phyloP scores from a whole-genome alignment of 2,797 vertebrate genomes.

The Pseudochirops cupreus region DNA sequence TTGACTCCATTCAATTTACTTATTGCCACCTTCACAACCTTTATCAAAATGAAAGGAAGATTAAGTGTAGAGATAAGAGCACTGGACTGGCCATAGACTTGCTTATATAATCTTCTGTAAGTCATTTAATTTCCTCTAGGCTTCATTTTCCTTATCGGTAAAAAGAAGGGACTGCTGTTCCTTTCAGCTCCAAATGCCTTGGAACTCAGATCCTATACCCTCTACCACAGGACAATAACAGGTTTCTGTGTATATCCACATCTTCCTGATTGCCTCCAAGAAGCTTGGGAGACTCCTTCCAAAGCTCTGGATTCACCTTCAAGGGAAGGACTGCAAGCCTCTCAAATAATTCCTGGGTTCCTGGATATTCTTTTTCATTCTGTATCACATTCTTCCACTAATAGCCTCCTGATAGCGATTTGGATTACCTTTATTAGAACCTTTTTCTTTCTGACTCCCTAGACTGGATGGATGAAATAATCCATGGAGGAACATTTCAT shows the following conservation, averaged over 20 bases:
- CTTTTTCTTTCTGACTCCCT: background rate
- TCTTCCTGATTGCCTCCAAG: background rate
- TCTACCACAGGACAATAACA: background rate
- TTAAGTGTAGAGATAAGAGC: background rate
- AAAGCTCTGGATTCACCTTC: background rate
- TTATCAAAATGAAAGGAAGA: background rate
- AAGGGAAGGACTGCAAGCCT: background rate
- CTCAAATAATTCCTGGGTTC: background rate
- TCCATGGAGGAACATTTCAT: background rate
- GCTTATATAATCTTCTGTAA: background rate
- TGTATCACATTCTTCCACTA: background rate
- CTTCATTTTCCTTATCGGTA: slow-evolving; percentile 22
- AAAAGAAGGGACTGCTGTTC: background rate
- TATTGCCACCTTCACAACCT: background rate
- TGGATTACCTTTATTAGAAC: background rate
- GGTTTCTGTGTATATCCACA: background rate
- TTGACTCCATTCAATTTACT: slow-evolving; percentile 11
- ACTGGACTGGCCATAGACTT: background rate
- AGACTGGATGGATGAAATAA: background rate
- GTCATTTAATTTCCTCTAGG: background rate
- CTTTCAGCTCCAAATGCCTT: background rate
- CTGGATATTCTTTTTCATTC: background rate
- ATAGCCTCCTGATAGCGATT: background rate
- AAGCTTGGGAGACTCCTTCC: background rate
- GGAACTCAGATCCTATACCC: background rate